Conservation (phyloP, 2,888 invertebrate genomes). For the Agriotes lineatus region DNA sequence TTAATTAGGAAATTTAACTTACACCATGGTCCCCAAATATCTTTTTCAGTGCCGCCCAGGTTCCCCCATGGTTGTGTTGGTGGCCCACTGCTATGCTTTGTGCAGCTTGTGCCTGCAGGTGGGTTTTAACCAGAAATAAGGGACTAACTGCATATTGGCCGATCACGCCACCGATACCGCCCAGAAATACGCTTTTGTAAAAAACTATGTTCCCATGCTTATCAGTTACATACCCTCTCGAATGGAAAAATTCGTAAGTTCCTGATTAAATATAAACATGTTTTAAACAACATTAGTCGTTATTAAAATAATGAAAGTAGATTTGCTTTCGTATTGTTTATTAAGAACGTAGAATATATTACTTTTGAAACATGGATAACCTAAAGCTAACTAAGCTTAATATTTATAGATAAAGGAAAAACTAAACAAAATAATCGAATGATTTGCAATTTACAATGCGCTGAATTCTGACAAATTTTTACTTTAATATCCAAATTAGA, state of each 20-base stretch:
- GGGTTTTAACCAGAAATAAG: slow-evolving; percentile 86
- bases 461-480: too few relatives aligned
- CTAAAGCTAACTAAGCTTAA: too few relatives aligned
- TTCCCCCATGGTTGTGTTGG: slow-evolving; percentile 80
- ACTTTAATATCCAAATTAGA: too few relatives aligned
- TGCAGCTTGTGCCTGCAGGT: slow-evolving; percentile 82
- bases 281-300: not conserved
- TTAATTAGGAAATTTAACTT: slow-evolving; percentile 43
- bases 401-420: too few relatives aligned
- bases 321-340: too few relatives aligned
- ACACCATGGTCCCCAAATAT: slow-evolving; percentile 71
- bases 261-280: slow-evolving; percentile 49
- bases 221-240: slow-evolving; percentile 64
- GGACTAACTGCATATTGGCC: slow-evolving; percentile 82
- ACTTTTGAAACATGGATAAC: too few relatives aligned
- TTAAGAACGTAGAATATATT: too few relatives aligned
- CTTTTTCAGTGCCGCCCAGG: slow-evolving; percentile 66
- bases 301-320: not conserved
- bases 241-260: slow-evolving; percentile 57
- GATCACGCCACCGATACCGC: slow-evolving; percentile 74
- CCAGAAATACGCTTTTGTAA: slow-evolving; percentile 66
- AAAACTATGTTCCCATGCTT: slow-evolving; percentile 68
- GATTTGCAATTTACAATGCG: too few relatives aligned
- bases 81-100: slow-evolving; percentile 85
- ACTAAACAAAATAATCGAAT: slow-evolving; percentile 1